A percentile compares a stretch with the other conserved stretches of the same genome.
These are phyloP conservation scores for Philhelius pedissequus DNA, from an alignment of 2,888 invertebrate genomes.

Conservation along the genomic window DNA sequence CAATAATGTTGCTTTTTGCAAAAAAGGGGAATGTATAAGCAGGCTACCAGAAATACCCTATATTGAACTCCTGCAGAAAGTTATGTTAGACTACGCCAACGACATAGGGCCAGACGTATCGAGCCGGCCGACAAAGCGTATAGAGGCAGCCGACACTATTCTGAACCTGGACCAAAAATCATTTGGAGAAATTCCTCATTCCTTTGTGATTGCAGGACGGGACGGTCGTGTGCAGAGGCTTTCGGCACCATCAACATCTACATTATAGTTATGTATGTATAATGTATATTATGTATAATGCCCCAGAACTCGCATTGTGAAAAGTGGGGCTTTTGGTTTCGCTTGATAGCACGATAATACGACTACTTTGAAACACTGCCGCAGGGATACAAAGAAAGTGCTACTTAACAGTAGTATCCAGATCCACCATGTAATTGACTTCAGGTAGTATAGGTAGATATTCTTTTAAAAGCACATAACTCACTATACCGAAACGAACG, in stretches of 20 bases:
- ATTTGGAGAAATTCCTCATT: conserved; percentile 57
- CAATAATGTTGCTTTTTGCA: background rate
- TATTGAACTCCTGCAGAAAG: background rate
- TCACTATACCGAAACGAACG: conserved; percentile 23
- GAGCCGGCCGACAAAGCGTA: conserved; percentile 3
- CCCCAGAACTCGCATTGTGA: conserved; percentile 33
- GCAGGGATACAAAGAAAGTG: conserved; percentile 66
- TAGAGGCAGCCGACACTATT: background rate
- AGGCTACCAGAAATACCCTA: conserved; percentile 5
- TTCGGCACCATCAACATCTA: conserved; percentile 15
- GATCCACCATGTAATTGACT: conserved; percentile 24
- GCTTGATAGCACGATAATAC: conserved; percentile 59
- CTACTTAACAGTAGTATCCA: conserved; percentile 65
- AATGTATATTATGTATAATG: background rate
- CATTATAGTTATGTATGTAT: background rate
- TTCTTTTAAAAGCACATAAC: conserved; percentile 63
- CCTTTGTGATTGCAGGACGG: conserved; percentile 54
- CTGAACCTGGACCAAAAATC: conserved; percentile 41
- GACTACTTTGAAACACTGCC: conserved; percentile 52
- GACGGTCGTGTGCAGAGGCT: conserved; percentile 3
- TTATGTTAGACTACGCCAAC: background rate
- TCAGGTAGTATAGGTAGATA: conserved; percentile 29
- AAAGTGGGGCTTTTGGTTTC: conserved; percentile 61
- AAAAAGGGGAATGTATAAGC: conserved; percentile 17
- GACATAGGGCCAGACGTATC: background rate